phyloP scores from a whole-genome alignment of 2,888 invertebrate species.

The Caenorhabditis virilis region DNA sequence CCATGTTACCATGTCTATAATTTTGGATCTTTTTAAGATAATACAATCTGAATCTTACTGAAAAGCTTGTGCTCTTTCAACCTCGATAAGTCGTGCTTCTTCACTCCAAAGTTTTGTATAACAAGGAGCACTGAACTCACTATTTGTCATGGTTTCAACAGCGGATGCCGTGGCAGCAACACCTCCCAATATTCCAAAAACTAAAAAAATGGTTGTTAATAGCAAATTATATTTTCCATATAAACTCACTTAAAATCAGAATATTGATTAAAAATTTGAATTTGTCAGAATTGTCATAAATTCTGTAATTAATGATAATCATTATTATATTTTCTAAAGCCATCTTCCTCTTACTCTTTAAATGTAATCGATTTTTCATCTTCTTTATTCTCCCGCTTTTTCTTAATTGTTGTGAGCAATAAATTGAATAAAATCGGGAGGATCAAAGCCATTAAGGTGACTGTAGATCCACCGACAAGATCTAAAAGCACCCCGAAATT shows the following conservation, averaged over 20 bases:
- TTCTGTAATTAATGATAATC: constrained; percentile 46
- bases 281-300: constrained; percentile 43
- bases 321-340: no score
- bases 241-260: constrained; percentile 46
- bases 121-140: constrained; percentile 59
- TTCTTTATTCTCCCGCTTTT: constrained; percentile 42
- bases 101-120: constrained; percentile 34
- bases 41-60: no score
- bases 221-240: no score
- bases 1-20: constrained; percentile 45
- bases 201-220: constrained; percentile 18
- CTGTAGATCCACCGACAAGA: constrained; percentile 59
- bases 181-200: constrained; percentile 51
- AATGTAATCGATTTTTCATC: constrained; percentile 38
- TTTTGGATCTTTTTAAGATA: no score
- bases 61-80: no score
- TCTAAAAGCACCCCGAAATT: constrained; percentile 63
- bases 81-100: no score
- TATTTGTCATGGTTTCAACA: constrained; percentile 43
- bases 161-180: constrained; percentile 51
- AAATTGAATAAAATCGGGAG: constrained; percentile 62
- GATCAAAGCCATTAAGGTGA: constrained; percentile 62
- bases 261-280: constrained; percentile 37
- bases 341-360: constrained; percentile 42
- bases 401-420: constrained; percentile 43